Evolutionary conservation across 2,888 invertebrate genomes (phyloP).

Genomic region (Scaptomyza cyrtandrae): DNA sequence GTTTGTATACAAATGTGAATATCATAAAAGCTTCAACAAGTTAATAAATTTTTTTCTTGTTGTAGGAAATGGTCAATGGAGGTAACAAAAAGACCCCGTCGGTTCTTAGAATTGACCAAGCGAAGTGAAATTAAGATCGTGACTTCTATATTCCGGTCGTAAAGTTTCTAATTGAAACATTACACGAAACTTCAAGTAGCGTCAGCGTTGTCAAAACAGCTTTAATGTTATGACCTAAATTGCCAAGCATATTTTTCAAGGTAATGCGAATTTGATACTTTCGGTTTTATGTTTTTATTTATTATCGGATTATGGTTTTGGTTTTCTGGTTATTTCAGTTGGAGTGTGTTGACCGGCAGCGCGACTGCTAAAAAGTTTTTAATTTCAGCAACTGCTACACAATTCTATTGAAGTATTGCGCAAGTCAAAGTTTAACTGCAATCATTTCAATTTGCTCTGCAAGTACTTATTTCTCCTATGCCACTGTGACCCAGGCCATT

Average conservation of each 20-base stretch:
- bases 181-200: conserved; percentile 49
- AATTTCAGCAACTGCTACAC: conserved; percentile 55
- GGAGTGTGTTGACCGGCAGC: conserved; percentile 48
- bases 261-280: conserved; percentile 75
- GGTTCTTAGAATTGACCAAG: conserved; percentile 54
- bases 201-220: conserved; percentile 47
- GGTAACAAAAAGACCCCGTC: conserved; percentile 41
- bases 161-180: conserved; percentile 69
- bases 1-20: conserved; percentile 5
- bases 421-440: conserved; percentile 59
- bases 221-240: conserved; percentile 65
- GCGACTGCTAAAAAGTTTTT: conserved; percentile 51
- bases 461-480: conserved; percentile 12
- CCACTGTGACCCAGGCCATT: conserved; percentile 20
- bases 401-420: conserved; percentile 65
- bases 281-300: conserved; percentile 63
- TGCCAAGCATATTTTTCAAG: conserved; percentile 64
- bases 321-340: conserved; percentile 18
- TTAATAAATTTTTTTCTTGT: conserved; percentile 41
- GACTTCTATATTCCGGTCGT: conserved; percentile 41
- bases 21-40: conserved; percentile 45
- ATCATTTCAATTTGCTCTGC: conserved; percentile 52
- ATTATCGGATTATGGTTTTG: conserved; percentile 27
- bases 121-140: conserved; percentile 47
- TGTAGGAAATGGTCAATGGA: conserved; percentile 41